Evolutionary conservation across 2,888 invertebrate species (phyloP), one percentile per base, ranked within the genome.

Genomic region (Watsonalla cultraria): DNA sequence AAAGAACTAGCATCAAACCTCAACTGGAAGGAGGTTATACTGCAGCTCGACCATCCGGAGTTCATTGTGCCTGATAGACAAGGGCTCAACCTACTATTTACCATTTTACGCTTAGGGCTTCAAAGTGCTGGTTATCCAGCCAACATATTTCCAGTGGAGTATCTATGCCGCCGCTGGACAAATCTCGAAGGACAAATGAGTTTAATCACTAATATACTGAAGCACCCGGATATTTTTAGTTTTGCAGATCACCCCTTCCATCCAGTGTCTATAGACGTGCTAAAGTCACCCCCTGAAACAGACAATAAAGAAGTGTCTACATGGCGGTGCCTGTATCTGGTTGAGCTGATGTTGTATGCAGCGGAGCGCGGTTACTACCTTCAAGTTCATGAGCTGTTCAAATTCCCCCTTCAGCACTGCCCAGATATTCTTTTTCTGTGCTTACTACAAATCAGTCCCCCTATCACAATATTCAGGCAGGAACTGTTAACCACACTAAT

Each of bases 201-300:
- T 59, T 92, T 98, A 64, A 92, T 99, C 46, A 94, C 95, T 59
- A 95, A 95, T 65, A 95, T 98, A 62, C 86, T 99, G 34, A 97
- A 97, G 78, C 94, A 96, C 84, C 94, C 97, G 0, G 99, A 99
- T 78, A 93, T 99, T 62, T 98, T 99, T 84, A 97, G 97, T 75
- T 96, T 99, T 78, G 96, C 97, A 37, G 98, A 99, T 80, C 95
- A 96, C 82, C 95, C 96, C 0, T 97, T 95, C 78, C 95, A 95
- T 69, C 93, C 96, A 4, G 97, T 98, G 1, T 93, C 95, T 2
- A 94, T 97, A 47, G 98, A 98, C 70, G 93, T 97, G 61, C 85
- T 99, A 45, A 99, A 99, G 89, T 95, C 97, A 9, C 95, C 96
- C 6, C 99, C 99, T 0, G 99, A 99, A 88, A 95, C 95, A 33